Base-by-base conservation (phyloP, 2,797 vertebrate species). In the Gymnothorax javanicus region DNA sequence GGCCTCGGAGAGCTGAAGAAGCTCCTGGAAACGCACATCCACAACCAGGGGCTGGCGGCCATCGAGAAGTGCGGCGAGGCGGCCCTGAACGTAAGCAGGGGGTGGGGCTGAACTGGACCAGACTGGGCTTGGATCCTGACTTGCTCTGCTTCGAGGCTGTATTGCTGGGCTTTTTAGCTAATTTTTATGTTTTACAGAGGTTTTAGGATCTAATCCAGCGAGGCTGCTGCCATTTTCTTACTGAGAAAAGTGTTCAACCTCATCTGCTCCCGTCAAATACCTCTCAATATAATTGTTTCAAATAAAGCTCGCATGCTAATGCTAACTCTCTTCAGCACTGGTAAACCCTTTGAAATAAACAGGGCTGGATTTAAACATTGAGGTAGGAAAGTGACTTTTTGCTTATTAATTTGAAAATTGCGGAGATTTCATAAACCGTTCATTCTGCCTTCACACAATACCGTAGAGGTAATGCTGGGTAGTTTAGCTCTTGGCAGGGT, bases 21-120 rank as follows among this genome's bases (percentile, higher is more conserved):
- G 84, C 98, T 99, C 62, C 90, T 99, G 87, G 98, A 99, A 94
- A 98, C 98, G 1, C 98, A 99, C 93, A 99, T 99, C 95, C 98
- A 99, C 93, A 99, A 99, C 95, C 98, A 99, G 94, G 98, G 98
- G 92, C 96, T 99, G 89, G 98, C 98, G 50, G 99, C 99, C 84
- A 99, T 99, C 23, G 99, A 99, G 94, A 99, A 99, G 92, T 99
- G 98, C 88, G 98, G 99, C 25, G 99, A 99, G 94, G 97, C 98
- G 25, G 99, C 98, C 87, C 95, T 99, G 91, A 99, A 99, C 81
- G 98, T 97, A 95, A 94, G 96, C 91, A 75, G 8, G 59, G 33
- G 3, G 13, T 0, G 15, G 50, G 73, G 9, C 0, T 3, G 25
- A 4, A 12, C 2, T 50, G 67, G 57, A 33, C 23, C n/a, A 23